Evolutionary conservation across 2,797 vertebrate species (phyloP).

Genomic region (Acropternis orthonyx): DNA sequence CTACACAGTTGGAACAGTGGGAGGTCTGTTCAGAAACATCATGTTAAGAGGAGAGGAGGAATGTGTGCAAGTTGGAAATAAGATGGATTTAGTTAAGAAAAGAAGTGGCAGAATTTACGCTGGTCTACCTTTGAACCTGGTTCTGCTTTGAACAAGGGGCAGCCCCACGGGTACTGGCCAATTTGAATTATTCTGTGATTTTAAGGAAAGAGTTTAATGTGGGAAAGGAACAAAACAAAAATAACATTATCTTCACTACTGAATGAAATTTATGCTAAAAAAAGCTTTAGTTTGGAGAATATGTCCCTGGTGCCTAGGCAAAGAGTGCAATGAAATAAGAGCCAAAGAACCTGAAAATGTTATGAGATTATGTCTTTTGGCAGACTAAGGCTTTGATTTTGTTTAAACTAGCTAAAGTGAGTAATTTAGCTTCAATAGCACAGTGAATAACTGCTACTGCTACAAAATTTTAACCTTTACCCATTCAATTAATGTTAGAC

Average conservation of each 20-base stretch:
- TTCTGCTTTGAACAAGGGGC: not conserved
- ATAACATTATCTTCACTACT: not conserved
- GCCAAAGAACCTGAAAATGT: not conserved
- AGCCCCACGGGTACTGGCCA: not conserved
- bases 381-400: conserved; percentile 16
- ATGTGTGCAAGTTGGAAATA: not conserved
- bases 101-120: not conserved
- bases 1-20: not conserved
- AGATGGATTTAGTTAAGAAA: not conserved
- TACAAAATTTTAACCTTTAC: not conserved
- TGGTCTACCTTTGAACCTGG: not conserved
- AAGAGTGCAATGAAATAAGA: not conserved
- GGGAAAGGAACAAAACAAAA: not conserved
- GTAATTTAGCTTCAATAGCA: conserved; percentile 7
- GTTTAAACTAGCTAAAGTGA: conserved; percentile 28
- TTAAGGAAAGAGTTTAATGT: not conserved
- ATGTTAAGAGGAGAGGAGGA: not conserved
- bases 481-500: not conserved
- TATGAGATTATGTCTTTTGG: not conserved
- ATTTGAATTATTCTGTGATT: not conserved
- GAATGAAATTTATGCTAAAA: not conserved
- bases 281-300: not conserved
- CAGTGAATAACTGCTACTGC: not conserved
- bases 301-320: not conserved
- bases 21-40: not conserved